Conservation (phyloP, 1,140 invertebrate genomes). For the Teleopsis dalmanni region DNA sequence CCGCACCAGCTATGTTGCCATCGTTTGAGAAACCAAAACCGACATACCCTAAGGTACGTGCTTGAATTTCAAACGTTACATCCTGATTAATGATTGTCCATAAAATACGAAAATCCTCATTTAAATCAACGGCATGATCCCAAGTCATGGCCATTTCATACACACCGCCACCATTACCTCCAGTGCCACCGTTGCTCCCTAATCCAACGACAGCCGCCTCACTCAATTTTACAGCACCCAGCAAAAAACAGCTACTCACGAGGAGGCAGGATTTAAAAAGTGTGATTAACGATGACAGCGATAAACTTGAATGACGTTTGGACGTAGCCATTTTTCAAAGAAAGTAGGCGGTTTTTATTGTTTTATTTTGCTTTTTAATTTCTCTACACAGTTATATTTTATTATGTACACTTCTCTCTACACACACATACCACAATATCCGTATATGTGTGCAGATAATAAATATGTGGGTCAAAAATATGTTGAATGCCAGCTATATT, state of each 20-base stretch:
- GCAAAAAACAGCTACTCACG: not conserved
- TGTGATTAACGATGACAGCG: slow-evolving; percentile 7
- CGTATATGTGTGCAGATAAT: no score
- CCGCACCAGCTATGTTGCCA: slow-evolving; percentile 55
- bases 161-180: not conserved
- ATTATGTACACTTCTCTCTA: no score
- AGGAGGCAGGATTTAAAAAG: not conserved
- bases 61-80: slow-evolving; percentile 67
- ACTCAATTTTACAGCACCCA: no score
- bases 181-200: no score
- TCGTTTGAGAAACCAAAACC: slow-evolving; percentile 67
- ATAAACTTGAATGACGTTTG: slow-evolving; percentile 6
- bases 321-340: not conserved
- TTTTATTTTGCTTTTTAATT: no score
- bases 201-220: not conserved
- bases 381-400: no score
- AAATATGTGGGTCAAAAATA: no score
- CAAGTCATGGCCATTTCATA: slow-evolving; percentile 7
- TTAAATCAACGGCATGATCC: slow-evolving; percentile 32
- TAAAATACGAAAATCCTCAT: slow-evolving; percentile 44
- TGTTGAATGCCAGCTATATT: no score
- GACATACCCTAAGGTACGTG: slow-evolving; percentile 64
- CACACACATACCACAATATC: no score
- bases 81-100: slow-evolving; percentile 50
- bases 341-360: no score